A percentile compares a stretch with the other conserved stretches of the same genome.
phyloP scores from a whole-genome alignment of 1,140 invertebrate genomes.

The Drosophila bocqueti region DNA sequence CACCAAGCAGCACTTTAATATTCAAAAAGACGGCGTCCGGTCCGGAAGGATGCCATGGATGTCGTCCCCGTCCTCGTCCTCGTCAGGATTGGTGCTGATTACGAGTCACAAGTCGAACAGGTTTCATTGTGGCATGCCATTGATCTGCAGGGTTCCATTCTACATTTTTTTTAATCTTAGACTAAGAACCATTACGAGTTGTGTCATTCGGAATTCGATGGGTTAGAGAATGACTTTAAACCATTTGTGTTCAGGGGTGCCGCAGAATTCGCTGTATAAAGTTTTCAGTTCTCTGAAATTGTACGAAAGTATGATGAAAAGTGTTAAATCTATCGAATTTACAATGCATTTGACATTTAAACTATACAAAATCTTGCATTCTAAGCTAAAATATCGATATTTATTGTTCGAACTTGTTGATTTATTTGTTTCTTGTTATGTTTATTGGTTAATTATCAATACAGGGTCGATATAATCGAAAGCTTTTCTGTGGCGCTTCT shows the following conservation, averaged over 20 bases:
- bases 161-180: not conserved
- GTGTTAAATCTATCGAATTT: not conserved
- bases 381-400: not conserved
- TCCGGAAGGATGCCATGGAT: slow-evolving; percentile 20
- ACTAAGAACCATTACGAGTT: slow-evolving; percentile 9
- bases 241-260: not conserved
- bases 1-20: slow-evolving; percentile 5
- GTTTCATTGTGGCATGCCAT: slow-evolving; percentile 42
- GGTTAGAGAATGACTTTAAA: not conserved
- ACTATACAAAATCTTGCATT: too few relatives aligned
- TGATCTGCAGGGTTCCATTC: slow-evolving; percentile 20
- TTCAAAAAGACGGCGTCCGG: not conserved
- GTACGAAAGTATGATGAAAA: not conserved
- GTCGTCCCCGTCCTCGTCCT: slow-evolving; percentile 1
- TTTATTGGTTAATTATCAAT: too few relatives aligned
- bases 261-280: not conserved
- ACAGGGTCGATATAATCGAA: too few relatives aligned
- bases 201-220: not conserved
- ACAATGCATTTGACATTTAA: not conserved
- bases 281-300: not conserved
- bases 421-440: too few relatives aligned
- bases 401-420: too few relatives aligned
- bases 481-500: too few relatives aligned
- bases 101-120: slow-evolving; percentile 26
- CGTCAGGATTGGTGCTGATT: slow-evolving; percentile 5